Evolutionary conservation across 1,140 invertebrate species (phyloP).

Genomic region (Lycorma delicatula): DNA sequence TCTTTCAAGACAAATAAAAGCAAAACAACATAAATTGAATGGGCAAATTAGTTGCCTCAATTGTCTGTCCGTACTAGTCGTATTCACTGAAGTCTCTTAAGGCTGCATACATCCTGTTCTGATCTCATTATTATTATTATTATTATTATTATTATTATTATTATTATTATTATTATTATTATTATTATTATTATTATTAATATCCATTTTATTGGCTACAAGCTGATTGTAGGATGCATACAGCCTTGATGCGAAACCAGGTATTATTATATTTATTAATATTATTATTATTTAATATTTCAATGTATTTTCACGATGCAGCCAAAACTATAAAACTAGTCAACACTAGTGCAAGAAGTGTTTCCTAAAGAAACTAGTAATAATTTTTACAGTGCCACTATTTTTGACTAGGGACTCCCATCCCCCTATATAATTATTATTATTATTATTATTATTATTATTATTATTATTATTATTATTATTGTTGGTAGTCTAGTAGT

Average conservation of each 20-base stretch:
- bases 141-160: constrained; percentile 4
- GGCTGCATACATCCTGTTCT: constrained; percentile 19
- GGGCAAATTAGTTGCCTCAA: not conserved
- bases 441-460: constrained; percentile 21
- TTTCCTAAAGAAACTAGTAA: constrained; percentile 24
- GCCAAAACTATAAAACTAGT: constrained; percentile 22
- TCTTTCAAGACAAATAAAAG: constrained; percentile 96
- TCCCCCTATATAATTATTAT: constrained; percentile 5
- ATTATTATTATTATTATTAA: too few species aligned
- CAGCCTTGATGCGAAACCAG: not conserved
- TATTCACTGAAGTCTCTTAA: constrained; percentile 20
- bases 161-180: not conserved
- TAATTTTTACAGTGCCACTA: constrained; percentile 1
- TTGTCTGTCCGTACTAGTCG: constrained; percentile 16
- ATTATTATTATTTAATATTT: not conserved
- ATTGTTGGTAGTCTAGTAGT: constrained; percentile 24
- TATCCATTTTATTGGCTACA: too few species aligned
- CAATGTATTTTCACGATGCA: not conserved
- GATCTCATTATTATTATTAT: constrained; percentile 21
- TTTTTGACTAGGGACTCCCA: constrained; percentile 12
- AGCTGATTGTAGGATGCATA: not conserved
- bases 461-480: constrained; percentile 23
- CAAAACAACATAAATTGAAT: constrained; percentile 69
- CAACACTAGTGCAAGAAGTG: constrained; percentile 31
- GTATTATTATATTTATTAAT: not conserved